Conservation (phyloP, 1,140 invertebrate genomes). For the Pygmarrhopalites habei region DNA sequence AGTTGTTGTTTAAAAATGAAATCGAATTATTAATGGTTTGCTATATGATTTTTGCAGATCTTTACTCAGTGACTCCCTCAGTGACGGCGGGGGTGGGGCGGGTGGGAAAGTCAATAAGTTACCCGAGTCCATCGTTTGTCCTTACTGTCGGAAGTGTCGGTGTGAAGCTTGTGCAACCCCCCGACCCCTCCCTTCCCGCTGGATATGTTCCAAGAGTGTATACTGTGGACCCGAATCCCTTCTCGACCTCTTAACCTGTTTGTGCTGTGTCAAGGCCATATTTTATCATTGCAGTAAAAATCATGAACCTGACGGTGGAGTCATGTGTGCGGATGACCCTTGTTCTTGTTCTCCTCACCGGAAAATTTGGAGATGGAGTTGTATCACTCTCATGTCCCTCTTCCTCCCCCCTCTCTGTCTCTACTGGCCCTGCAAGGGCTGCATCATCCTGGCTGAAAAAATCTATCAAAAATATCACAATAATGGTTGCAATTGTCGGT, state of each 20-base stretch:
- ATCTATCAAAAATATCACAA: conserved; percentile 69
- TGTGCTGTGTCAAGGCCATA: conserved; percentile 85
- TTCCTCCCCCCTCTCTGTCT: conserved; percentile 79
- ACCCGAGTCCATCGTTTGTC: conserved; percentile 64
- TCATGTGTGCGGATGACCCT: conserved; percentile 70
- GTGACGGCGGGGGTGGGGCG: conserved; percentile 37
- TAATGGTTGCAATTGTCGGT: conserved; percentile 57
- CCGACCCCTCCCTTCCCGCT: conserved; percentile 69
- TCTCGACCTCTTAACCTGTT: conserved; percentile 79
- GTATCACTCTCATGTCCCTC: conserved; percentile 67
- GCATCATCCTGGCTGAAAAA: conserved; percentile 65
- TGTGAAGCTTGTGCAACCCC: conserved; percentile 80
- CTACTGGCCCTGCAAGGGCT: conserved; percentile 82
- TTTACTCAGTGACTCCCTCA: conserved; percentile 25
- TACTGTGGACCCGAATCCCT: conserved; percentile 75
- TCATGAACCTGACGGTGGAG: conserved; percentile 56
- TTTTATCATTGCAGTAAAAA: conserved; percentile 84
- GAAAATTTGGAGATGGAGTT: conserved; percentile 68
- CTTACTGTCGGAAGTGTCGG: conserved; percentile 72
- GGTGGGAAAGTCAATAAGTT: conserved; percentile 42
- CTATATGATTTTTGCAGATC: too few relatives aligned
- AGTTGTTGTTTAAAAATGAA: too few relatives aligned
- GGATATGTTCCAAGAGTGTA: conserved; percentile 79
- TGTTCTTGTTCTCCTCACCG: conserved; percentile 70
- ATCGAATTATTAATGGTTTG: too few relatives aligned